Evolutionary conservation across 1,140 invertebrate genomes (phyloP).

Genomic region (Drosophila nikananu): DNA sequence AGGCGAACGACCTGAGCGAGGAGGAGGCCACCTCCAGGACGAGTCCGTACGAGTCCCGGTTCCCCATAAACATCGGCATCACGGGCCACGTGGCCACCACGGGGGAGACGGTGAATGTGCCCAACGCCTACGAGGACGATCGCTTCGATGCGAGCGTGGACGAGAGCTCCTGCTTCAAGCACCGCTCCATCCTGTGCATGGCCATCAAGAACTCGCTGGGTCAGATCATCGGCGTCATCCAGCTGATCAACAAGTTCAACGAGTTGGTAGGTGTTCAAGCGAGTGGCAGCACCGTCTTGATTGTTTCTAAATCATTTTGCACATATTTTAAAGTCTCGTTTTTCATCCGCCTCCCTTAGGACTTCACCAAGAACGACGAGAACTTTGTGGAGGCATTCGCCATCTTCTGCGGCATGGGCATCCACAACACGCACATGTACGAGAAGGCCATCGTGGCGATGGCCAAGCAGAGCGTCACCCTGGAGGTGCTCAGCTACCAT

Average conservation of each 20-base stretch:
- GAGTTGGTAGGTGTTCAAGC: constrained; percentile 87
- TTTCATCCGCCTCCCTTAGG: constrained; percentile 36
- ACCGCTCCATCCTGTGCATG: constrained; percentile 95
- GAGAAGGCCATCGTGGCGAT: constrained; percentile 96
- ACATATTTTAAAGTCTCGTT: neutral
- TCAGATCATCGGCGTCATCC: constrained; percentile 96
- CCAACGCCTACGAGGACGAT: constrained; percentile 95
- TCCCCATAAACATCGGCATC: constrained; percentile 98
- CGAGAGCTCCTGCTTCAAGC: constrained; percentile 91
- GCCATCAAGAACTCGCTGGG: constrained; percentile 95
- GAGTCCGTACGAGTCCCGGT: constrained; percentile 95
- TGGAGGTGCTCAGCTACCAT: constrained; percentile 98
- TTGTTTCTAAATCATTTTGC: too few species aligned
- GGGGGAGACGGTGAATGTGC: constrained; percentile 96
- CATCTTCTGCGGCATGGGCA: constrained; percentile 99
- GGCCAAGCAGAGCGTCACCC: constrained; percentile 97
- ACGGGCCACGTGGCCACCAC: constrained; percentile 98
- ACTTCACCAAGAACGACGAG: constrained; percentile 96
- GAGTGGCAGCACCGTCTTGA: neutral
- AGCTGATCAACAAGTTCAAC: constrained; percentile 97
- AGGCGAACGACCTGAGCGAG: constrained; percentile 91
- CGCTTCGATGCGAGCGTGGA: constrained; percentile 96
- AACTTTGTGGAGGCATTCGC: constrained; percentile 98
- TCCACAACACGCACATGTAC: constrained; percentile 98
- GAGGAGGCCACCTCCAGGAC: constrained; percentile 92